Evolutionary conservation across 2,113 vertebrate species (phyloP).

Genomic region (Epinephelus fuscoguttatus): DNA sequence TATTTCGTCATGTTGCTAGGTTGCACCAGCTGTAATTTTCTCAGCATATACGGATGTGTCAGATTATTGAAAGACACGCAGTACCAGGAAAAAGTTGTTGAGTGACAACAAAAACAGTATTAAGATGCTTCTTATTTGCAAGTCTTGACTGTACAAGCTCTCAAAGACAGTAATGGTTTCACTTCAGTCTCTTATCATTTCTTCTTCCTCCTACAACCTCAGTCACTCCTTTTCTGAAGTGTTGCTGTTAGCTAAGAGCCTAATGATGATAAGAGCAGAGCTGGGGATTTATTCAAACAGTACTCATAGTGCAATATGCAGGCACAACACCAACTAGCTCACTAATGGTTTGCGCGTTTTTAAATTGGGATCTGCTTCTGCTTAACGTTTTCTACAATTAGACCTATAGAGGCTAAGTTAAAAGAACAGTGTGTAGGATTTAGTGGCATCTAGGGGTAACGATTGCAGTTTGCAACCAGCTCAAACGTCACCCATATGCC

Average conservation of each 20-base stretch:
- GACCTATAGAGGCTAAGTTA: background rate
- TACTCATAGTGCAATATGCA: background rate
- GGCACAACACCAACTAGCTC: conserved; percentile 4
- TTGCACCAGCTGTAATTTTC: conserved; percentile 51
- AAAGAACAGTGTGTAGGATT: background rate
- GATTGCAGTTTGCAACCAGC: no score
- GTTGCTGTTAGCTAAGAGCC: conserved; percentile 17
- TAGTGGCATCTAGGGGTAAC: no score
- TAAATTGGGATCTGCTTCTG: conserved; percentile 35
- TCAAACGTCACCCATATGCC: no score
- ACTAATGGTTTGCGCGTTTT: conserved; percentile 1
- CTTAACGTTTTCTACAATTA: conserved; percentile 33
- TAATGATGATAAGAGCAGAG: conserved; percentile 1
- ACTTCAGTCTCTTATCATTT: conserved; percentile 27
- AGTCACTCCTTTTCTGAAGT: conserved; percentile 20
- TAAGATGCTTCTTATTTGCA: conserved; percentile 30
- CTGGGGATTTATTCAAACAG: conserved; percentile 8
- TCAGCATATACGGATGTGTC: conserved; percentile 26
- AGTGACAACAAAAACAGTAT: conserved; percentile 13
- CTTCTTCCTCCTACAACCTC: conserved; percentile 30
- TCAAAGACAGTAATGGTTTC: conserved; percentile 5
- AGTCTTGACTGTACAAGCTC: conserved; percentile 17
- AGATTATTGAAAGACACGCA: conserved; percentile 28
- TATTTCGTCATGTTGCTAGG: conserved; percentile 46
- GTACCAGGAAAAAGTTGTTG: background rate